These are phyloP conservation scores for Dermolepida albohirtum DNA, from an alignment of 2,888 invertebrate species.

Conservation along the genomic window DNA sequence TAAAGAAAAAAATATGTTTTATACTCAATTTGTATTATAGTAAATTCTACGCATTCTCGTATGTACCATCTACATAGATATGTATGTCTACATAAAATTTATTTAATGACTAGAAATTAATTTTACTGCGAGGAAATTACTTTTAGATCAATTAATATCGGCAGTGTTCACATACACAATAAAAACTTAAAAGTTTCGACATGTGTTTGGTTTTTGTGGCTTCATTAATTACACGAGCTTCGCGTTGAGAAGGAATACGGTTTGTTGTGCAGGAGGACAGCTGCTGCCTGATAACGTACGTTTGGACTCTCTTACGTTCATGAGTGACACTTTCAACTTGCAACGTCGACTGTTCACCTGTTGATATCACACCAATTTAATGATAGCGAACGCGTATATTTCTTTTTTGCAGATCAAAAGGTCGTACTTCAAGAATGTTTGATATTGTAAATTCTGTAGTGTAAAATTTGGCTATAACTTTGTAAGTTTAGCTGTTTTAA, in stretches of 20 bases:
- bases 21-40: too few species aligned
- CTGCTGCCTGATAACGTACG: conserved; percentile 13
- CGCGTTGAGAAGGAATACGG: neutral
- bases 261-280: conserved; percentile 33
- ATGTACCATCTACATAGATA: too few species aligned
- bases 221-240: conserved; percentile 27
- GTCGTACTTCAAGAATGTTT: neutral
- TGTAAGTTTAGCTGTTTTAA: too few species aligned
- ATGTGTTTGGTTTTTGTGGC: conserved; percentile 24
- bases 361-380: conserved; percentile 25
- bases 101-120: neutral
- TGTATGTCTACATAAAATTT: neutral
- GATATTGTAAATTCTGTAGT: too few species aligned
- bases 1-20: too few species aligned
- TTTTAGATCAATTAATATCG: conserved; percentile 10
- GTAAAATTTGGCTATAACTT: too few species aligned
- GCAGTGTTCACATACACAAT: neutral
- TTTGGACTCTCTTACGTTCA: conserved; percentile 6
- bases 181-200: conserved; percentile 28
- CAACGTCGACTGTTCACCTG: conserved; percentile 23
- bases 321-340: conserved; percentile 25
- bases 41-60: too few species aligned
- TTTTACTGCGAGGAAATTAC: conserved; percentile 4
- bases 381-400: neutral
- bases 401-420: conserved; percentile 4